Percentiles rank a stretch among this genome's conserved stretches.
These are phyloP conservation scores for Isaurus tuberculatus DNA, from an alignment of 92 coral and sea anemone species.

Conservation along the genomic window DNA sequence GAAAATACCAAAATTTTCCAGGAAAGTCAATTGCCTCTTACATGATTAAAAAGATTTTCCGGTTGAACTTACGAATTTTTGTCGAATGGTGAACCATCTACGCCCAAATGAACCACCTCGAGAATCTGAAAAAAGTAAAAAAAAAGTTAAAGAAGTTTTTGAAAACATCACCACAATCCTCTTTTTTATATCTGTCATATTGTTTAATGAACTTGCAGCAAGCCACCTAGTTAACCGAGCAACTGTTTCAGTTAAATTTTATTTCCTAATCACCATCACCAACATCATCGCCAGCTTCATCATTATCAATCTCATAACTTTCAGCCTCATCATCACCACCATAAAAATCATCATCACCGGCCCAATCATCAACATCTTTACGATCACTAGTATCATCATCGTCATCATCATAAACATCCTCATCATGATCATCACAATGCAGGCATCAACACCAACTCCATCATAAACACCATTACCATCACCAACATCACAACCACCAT, in stretches of 20 bases:
- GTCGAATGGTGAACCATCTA: background rate
- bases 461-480: background rate
- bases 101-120: background rate
- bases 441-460: background rate
- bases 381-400: no score
- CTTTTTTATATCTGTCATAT: background rate
- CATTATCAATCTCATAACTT: no score
- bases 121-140: background rate
- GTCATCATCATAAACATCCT: no score
- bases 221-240: background rate
- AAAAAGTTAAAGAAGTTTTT: background rate
- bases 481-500: background rate
- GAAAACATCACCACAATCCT: background rate
- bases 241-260: background rate
- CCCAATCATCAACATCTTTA: no score
- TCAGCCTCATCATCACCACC: no score
- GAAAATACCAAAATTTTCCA: no score
- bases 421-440: background rate
- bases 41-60: no score
- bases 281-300: no score
- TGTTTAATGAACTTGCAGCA: no score
- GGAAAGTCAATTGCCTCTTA: no score
- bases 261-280: background rate
- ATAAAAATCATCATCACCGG: no score
- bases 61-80: background rate